Evolutionary conservation across 2,888 invertebrate species (phyloP).

Genomic region (Myopa testacea): DNA sequence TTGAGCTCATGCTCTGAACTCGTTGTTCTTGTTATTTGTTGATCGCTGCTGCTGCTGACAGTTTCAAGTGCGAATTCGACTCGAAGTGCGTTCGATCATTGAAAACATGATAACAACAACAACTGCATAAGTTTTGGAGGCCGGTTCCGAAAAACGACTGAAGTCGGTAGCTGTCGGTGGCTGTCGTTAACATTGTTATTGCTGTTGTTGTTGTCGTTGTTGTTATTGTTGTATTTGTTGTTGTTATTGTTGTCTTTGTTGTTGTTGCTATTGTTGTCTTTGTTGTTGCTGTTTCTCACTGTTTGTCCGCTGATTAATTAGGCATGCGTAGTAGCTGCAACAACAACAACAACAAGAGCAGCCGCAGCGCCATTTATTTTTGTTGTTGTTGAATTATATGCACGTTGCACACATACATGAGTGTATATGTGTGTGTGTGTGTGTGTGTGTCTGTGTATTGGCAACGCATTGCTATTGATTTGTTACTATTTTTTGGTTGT

Average conservation of each 20-base stretch:
- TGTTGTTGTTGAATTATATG: too few species aligned
- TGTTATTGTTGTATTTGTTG: background rate
- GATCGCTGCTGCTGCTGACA: background rate
- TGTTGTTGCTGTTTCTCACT: background rate
- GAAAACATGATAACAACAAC: background rate
- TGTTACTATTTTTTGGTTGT: too few species aligned
- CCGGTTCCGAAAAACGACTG: background rate
- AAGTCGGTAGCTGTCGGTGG: background rate
- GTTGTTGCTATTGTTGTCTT: background rate
- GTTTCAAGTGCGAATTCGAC: background rate
- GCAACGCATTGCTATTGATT: background rate
- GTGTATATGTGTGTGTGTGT: too few species aligned
- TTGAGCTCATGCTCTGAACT: background rate
- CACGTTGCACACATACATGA: too few species aligned
- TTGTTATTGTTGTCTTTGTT: background rate
- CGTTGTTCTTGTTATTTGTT: background rate
- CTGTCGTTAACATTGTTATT: background rate
- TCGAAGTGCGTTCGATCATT: slow-evolving; percentile 1
- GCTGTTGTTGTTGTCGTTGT: background rate
- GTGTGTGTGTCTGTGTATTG: background rate
- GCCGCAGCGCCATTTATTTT: background rate
- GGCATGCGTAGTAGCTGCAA: background rate
- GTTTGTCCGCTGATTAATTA: background rate
- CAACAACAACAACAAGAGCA: slow-evolving; percentile 10
- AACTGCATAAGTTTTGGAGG: too few species aligned